Percentiles rank a stretch among this genome's conserved stretches.
These are phyloP conservation scores for Triplophysa tibetana DNA, from an alignment of 2,113 vertebrate species.

Conservation along the genomic window DNA sequence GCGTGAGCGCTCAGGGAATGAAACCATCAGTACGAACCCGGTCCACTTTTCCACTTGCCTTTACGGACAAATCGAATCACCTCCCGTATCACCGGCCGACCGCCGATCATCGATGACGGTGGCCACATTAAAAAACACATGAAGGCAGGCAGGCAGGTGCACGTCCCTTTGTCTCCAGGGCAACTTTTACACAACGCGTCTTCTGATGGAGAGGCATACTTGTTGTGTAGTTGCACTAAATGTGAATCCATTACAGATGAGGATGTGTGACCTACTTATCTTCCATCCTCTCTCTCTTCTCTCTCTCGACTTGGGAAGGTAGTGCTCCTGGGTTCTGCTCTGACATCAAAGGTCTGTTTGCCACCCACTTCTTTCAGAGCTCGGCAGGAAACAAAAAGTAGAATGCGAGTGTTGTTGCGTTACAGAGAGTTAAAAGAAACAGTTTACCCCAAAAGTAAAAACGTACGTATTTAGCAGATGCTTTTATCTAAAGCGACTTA, in stretches of 20 bases:
- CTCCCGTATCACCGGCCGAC: not conserved
- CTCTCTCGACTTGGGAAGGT: conserved; percentile 18
- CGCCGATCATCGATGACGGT: not conserved
- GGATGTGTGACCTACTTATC: conserved; percentile 54
- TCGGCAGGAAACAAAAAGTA: conserved; percentile 1
- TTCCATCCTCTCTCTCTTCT: not conserved
- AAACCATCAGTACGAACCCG: conserved; percentile 26
- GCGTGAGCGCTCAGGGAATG: conserved; percentile 32
- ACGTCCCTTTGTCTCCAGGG: not conserved
- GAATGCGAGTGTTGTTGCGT: not conserved
- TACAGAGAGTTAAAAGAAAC: not conserved
- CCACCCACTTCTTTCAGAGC: conserved; percentile 32
- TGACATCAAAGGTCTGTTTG: conserved; percentile 46
- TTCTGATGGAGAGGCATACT: conserved; percentile 17
- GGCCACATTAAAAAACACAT: conserved; percentile 41
- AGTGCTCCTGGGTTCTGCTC: conserved; percentile 32
- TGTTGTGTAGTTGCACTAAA: conserved; percentile 41
- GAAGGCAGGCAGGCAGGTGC: conserved; percentile 22
- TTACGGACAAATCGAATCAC: not conserved
- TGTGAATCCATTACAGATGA: conserved; percentile 54
- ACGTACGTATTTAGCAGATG: no score
- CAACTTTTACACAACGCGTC: conserved; percentile 3
- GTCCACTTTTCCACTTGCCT: conserved; percentile 33
- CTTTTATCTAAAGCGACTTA: no score
- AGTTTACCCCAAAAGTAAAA: no score